Evolutionary conservation across 2,113 vertebrate genomes (phyloP).

Genomic region (Daboia siamensis): DNA sequence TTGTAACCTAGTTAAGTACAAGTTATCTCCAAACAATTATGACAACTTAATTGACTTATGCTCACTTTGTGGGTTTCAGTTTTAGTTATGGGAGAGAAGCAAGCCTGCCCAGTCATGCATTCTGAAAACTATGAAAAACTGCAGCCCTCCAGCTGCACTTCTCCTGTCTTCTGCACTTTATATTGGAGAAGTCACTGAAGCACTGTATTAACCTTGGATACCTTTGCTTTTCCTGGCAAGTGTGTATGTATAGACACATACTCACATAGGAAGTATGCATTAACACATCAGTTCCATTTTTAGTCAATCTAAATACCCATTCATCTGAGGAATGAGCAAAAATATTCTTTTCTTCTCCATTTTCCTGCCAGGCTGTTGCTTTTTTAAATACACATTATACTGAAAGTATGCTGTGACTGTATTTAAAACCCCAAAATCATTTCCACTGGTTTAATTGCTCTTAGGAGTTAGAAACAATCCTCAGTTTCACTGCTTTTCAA

Average conservation of each 20-base stretch:
- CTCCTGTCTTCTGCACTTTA: not conserved
- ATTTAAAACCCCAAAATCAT: not conserved
- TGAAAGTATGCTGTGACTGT: not conserved
- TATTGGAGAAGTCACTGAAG: not conserved
- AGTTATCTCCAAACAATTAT: slow-evolving; percentile 37
- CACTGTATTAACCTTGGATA: slow-evolving; percentile 1
- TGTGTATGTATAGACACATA: not conserved
- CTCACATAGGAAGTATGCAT: not conserved
- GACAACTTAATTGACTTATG: slow-evolving; percentile 21
- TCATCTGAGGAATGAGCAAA: not conserved
- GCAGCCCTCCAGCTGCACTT: not conserved
- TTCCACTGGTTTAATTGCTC: slow-evolving; percentile 50
- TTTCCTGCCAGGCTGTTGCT: not conserved
- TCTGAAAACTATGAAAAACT: not conserved
- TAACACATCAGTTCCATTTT: not conserved
- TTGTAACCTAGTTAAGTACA: slow-evolving; percentile 34
- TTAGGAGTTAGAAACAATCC: slow-evolving; percentile 13
- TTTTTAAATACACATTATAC: not conserved
- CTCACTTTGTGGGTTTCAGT: slow-evolving; percentile 12
- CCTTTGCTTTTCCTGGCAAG: not conserved
- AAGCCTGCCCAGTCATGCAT: slow-evolving; percentile 5
- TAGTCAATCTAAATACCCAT: too few species aligned
- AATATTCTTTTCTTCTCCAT: slow-evolving; percentile 4
- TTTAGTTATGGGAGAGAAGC: slow-evolving; percentile 1
- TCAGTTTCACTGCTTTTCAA: slow-evolving; percentile 42